Evolutionary conservation across 2,113 vertebrate genomes (phyloP).

Genomic region (Lates calcarifer): DNA sequence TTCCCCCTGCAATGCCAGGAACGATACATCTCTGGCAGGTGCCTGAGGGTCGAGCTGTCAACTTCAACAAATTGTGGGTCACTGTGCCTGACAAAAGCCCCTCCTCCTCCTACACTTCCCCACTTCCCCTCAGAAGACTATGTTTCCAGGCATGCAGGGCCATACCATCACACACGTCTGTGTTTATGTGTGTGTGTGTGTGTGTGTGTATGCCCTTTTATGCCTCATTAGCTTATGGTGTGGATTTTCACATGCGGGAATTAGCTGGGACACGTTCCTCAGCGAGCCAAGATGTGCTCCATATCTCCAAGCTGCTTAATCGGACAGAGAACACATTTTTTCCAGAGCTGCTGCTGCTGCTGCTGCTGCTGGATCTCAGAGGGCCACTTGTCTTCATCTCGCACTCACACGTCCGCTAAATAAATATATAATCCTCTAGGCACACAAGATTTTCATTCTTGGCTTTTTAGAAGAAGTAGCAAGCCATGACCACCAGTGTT

Average conservation of each 20-base stretch:
- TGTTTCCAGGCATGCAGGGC: conserved; percentile 22
- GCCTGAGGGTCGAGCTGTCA: conserved; percentile 72
- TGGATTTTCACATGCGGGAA: conserved; percentile 65
- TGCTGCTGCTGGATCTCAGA: conserved; percentile 23
- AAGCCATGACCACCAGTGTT: conserved; percentile 15
- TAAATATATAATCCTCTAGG: conserved; percentile 35
- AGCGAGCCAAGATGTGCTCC: conserved; percentile 50
- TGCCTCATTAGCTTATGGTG: conserved; percentile 68
- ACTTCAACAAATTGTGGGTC: conserved; percentile 71
- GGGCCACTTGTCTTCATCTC: conserved; percentile 6
- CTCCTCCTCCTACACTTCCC: conserved; percentile 17
- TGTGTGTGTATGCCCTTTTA: conserved; percentile 47
- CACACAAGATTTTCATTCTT: conserved; percentile 37
- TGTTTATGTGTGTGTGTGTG: neutral
- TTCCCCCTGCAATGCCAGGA: conserved; percentile 54
- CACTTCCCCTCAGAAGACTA: conserved; percentile 4
- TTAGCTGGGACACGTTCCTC: conserved; percentile 52
- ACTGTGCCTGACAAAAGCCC: conserved; percentile 43
- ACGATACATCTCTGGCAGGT: conserved; percentile 63
- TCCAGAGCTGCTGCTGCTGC: conserved; percentile 24
- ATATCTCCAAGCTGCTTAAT: conserved; percentile 57
- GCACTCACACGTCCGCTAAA: conserved; percentile 8
- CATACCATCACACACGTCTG: conserved; percentile 26
- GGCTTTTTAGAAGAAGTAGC: conserved; percentile 4
- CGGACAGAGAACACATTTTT: conserved; percentile 48